A percentile compares a stretch with the other conserved stretches of the same genome.
phyloP scores from a whole-genome alignment of 2,797 vertebrate species.

The Pseudochromis fuscus region DNA sequence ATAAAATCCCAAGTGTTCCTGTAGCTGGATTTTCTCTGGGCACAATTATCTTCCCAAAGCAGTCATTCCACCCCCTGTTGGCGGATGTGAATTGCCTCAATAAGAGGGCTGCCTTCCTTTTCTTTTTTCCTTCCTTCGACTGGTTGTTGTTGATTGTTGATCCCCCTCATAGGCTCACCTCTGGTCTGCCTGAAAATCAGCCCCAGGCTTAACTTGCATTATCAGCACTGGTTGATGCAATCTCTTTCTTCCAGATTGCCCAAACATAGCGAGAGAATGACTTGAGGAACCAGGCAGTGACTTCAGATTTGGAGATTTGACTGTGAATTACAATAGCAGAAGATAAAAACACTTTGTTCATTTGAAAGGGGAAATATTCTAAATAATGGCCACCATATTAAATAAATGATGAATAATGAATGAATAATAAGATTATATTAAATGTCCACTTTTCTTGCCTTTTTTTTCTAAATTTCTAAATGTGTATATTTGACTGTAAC shows the following conservation, averaged over 20 bases:
- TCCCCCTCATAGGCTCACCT: slow-evolving; percentile 44
- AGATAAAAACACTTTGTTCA: slow-evolving; percentile 1
- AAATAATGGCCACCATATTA: not conserved
- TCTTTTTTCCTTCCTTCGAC: slow-evolving; percentile 5
- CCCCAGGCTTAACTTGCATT: slow-evolving; percentile 71
- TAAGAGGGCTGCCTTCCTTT: slow-evolving; percentile 51
- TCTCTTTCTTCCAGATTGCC: slow-evolving; percentile 68
- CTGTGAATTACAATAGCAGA: slow-evolving; percentile 44
- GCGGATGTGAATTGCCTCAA: slow-evolving; percentile 68
- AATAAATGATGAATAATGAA: not conserved
- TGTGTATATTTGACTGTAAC: slow-evolving; percentile 5
- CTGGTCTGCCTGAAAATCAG: slow-evolving; percentile 61
- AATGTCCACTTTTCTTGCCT: slow-evolving; percentile 12
- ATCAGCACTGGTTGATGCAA: slow-evolving; percentile 75
- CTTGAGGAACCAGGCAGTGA: slow-evolving; percentile 50
- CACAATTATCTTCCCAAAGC: slow-evolving; percentile 78
- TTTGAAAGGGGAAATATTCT: slow-evolving; percentile 12
- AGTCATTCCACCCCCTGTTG: slow-evolving; percentile 70
- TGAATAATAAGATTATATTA: not conserved
- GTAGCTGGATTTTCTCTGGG: slow-evolving; percentile 68
- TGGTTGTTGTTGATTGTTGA: slow-evolving; percentile 46
- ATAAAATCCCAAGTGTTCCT: slow-evolving; percentile 74
- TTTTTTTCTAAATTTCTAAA: slow-evolving; percentile 9
- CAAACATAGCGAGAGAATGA: slow-evolving; percentile 58
- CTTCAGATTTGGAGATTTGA: slow-evolving; percentile 64